Evolutionary conservation across 1,140 invertebrate genomes (phyloP).

Genomic region (Alviniconcha marisindica): DNA sequence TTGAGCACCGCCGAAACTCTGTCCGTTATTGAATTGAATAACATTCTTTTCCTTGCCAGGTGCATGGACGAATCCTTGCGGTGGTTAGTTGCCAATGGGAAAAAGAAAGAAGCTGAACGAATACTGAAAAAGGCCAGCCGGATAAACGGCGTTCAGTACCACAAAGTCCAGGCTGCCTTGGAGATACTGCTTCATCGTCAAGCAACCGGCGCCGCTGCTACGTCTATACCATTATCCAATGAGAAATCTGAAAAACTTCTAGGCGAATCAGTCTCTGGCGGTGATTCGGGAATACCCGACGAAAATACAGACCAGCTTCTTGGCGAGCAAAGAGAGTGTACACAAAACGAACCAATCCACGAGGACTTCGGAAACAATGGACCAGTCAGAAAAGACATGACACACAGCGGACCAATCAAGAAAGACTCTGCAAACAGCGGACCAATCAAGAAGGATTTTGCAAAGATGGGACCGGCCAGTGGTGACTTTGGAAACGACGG

Average conservation of each 20-base stretch:
- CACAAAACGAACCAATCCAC: too few species aligned
- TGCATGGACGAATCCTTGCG: constrained; percentile 49
- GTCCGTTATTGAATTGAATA: too few species aligned
- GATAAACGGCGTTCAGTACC: constrained; percentile 41
- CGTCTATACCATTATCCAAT: background rate
- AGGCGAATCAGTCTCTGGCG: background rate
- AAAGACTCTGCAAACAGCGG: too few species aligned
- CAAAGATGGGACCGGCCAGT: too few species aligned
- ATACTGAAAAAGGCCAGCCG: constrained; percentile 42
- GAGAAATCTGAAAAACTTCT: background rate
- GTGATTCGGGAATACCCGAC: background rate
- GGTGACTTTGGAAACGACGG: too few species aligned
- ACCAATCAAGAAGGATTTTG: too few species aligned
- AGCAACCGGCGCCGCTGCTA: background rate
- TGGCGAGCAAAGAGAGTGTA: too few species aligned
- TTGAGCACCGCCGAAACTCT: too few species aligned
- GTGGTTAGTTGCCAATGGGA: constrained; percentile 48
- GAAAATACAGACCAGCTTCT: background rate
- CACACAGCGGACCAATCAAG: too few species aligned
- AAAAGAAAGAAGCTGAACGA: constrained; percentile 35
- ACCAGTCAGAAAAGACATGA: too few species aligned
- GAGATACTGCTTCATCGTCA: background rate
- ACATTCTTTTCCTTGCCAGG: constrained; percentile 21
- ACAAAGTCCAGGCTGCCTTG: background rate
- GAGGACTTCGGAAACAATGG: too few species aligned